These are phyloP conservation scores for Drosophila quinaria DNA, from an alignment of 2,888 invertebrate species.

Conservation along the genomic window DNA sequence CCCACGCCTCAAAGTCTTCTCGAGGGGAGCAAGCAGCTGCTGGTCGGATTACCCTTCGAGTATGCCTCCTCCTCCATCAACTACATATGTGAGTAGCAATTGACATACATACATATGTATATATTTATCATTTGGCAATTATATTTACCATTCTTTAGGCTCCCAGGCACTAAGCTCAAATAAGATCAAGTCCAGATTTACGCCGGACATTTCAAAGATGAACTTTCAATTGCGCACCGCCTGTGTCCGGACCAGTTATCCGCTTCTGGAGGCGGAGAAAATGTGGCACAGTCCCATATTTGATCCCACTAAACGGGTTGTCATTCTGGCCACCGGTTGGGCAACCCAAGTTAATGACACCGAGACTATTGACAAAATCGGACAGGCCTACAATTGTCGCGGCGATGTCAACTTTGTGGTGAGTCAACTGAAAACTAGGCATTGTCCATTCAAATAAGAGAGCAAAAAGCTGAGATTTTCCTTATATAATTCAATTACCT, in stretches of 20 bases:
- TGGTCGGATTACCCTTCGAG: conserved; percentile 84
- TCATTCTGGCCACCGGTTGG: conserved; percentile 85
- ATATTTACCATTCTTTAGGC: conserved; percentile 58
- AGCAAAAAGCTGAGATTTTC: background rate
- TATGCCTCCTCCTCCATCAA: conserved; percentile 79
- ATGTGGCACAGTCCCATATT: conserved; percentile 83
- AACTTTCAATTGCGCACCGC: conserved; percentile 81
- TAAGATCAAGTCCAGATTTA: conserved; percentile 71
- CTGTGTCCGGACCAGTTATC: conserved; percentile 74
- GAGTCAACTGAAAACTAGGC: conserved; percentile 34
- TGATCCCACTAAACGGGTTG: conserved; percentile 77
- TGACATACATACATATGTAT: background rate
- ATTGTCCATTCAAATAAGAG: background rate
- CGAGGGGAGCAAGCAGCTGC: conserved; percentile 79
- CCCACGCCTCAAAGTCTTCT: conserved; percentile 77
- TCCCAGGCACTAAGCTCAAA: conserved; percentile 79
- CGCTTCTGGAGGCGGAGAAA: conserved; percentile 72
- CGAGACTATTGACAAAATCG: conserved; percentile 73
- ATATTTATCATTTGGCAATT: background rate
- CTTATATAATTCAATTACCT: background rate
- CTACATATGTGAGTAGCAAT: conserved; percentile 76
- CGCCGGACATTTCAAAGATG: conserved; percentile 81
- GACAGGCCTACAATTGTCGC: conserved; percentile 83
- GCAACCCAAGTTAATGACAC: conserved; percentile 81
- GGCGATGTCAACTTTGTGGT: conserved; percentile 85